These are phyloP conservation scores for Stramonita haemastoma DNA, from an alignment of 2,888 invertebrate genomes.

Conservation along the genomic window DNA sequence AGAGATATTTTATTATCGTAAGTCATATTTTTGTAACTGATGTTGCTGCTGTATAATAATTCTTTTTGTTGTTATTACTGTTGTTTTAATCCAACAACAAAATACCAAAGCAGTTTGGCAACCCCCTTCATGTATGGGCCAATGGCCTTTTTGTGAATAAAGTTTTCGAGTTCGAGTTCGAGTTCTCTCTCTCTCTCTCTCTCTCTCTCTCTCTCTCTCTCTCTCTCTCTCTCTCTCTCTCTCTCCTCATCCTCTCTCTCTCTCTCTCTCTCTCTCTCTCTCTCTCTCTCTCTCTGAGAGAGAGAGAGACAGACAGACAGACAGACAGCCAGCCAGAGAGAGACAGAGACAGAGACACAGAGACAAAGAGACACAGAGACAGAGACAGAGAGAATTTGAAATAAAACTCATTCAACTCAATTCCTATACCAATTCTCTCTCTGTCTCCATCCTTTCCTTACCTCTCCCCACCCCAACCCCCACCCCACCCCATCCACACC, in stretches of 20 bases:
- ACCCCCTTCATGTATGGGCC: too few species aligned
- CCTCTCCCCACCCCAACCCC: neutral
- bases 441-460: neutral
- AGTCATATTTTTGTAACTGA: too few species aligned
- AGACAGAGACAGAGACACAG: neutral
- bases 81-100: too few species aligned
- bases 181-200: too few species aligned
- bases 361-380: neutral
- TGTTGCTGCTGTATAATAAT: too few species aligned
- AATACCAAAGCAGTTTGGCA: too few species aligned
- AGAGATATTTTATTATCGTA: too few species aligned
- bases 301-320: neutral
- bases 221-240: too few species aligned
- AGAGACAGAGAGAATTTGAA: neutral
- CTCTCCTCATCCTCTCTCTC: neutral
- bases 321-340: neutral
- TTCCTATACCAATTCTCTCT: neutral
- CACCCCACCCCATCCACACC: neutral
- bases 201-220: too few species aligned
- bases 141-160: too few species aligned
- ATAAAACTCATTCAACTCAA: neutral
- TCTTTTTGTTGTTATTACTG: too few species aligned
- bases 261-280: neutral
- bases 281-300: neutral
- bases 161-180: too few species aligned